These are phyloP conservation scores for Ornithoptera alexandrae DNA, from an alignment of 2,888 invertebrate species.

Conservation along the genomic window DNA sequence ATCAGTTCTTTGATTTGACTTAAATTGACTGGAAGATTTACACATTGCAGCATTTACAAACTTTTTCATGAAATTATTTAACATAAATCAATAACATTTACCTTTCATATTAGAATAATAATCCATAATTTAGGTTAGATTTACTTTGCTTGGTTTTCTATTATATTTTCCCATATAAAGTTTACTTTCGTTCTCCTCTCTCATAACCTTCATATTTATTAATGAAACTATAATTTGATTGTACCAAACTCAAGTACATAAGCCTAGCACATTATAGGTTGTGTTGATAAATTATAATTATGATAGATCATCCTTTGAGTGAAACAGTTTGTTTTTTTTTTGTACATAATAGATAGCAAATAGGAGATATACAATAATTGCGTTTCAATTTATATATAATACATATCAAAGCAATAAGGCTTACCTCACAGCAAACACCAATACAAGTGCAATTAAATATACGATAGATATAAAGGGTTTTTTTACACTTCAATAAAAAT, in stretches of 20 bases:
- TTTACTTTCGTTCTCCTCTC: neutral
- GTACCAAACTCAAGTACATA: neutral
- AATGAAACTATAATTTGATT: neutral
- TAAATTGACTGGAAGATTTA: too few relatives aligned
- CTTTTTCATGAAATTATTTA: constrained; percentile 24
- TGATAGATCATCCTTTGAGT: neutral
- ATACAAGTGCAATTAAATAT: constrained; percentile 6
- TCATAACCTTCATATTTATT: neutral
- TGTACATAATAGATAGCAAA: neutral
- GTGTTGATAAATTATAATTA: neutral
- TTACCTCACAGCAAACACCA: neutral
- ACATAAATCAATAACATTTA: neutral
- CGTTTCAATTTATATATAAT: neutral
- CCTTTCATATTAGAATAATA: neutral
- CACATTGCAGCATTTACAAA: too few relatives aligned
- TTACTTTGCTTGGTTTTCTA: neutral
- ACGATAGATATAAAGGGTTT: neutral
- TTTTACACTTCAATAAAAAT: too few relatives aligned
- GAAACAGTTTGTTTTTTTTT: neutral
- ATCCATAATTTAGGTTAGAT: neutral
- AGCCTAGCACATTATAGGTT: neutral
- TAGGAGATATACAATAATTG: neutral
- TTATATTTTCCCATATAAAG: neutral
- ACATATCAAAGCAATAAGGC: constrained; percentile 1
- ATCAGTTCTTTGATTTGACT: too few relatives aligned